Conservation (phyloP, 1,140 invertebrate species). For the Triops longicaudatus region DNA sequence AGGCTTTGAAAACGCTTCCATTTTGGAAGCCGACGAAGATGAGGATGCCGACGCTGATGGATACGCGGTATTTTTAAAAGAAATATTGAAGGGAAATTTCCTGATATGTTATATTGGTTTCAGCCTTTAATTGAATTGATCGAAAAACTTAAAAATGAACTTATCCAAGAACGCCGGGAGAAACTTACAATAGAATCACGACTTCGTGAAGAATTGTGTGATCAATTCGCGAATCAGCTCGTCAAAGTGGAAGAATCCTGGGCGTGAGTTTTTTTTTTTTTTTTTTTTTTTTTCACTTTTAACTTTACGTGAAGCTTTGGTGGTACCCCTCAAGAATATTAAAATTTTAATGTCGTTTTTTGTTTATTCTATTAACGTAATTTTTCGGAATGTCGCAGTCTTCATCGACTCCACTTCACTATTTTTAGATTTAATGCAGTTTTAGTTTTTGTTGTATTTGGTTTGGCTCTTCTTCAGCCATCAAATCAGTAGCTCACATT, state of each 20-base stretch:
- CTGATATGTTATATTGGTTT: not conserved
- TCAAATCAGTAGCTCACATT: too few relatives aligned
- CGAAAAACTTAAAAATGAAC: not conserved
- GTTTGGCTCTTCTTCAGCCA: too few relatives aligned
- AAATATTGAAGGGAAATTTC: not conserved
- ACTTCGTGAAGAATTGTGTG: not conserved
- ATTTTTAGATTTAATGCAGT: too few relatives aligned
- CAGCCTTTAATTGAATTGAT: not conserved
- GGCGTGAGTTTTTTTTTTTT: not conserved
- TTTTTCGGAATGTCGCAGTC: too few relatives aligned
- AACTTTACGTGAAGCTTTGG: not conserved
- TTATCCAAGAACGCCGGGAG: not conserved
- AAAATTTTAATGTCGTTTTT: too few relatives aligned
- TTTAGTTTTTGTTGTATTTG: too few relatives aligned
- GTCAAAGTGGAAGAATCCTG: not conserved
- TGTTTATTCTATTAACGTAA: too few relatives aligned
- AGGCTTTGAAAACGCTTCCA: not conserved
- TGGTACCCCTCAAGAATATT: too few relatives aligned
- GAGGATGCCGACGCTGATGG: not conserved
- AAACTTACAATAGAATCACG: not conserved
- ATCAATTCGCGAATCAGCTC: not conserved
- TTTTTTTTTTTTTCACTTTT: not conserved
- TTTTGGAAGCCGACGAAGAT: not conserved
- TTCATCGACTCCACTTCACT: too few relatives aligned
- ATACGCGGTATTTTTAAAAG: not conserved